These are phyloP conservation scores for Papilio polyxenes DNA, from an alignment of 1,140 invertebrate genomes.

Conservation along the genomic window DNA sequence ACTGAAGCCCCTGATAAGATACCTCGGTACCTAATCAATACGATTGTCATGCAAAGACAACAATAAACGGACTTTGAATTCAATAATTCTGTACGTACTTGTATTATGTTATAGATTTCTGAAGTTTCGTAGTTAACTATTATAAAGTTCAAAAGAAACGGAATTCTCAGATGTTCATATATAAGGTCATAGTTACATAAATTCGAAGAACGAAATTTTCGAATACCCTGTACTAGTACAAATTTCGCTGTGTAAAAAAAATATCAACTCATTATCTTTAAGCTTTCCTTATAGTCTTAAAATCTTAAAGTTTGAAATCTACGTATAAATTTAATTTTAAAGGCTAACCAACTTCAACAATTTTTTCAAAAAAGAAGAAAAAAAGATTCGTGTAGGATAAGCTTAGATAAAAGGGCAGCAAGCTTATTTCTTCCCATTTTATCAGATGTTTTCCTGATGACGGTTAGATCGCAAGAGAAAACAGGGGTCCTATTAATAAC, in stretches of 20 bases:
- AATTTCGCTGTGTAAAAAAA: too few relatives aligned
- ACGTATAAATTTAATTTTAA: neutral
- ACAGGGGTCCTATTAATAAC: constrained; percentile 52
- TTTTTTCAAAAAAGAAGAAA: neutral
- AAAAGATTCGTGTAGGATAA: neutral
- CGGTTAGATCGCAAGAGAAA: constrained; percentile 31
- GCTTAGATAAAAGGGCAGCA: neutral
- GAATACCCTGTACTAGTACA: too few relatives aligned
- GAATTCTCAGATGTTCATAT: too few relatives aligned
- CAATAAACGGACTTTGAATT: neutral
- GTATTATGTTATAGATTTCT: neutral
- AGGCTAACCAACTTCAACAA: neutral
- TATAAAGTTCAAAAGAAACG: too few relatives aligned
- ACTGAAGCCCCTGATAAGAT: constrained; percentile 6
- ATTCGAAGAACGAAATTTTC: too few relatives aligned
- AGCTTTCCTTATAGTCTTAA: too few relatives aligned
- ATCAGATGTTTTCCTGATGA: constrained; percentile 1
- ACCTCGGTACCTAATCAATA: constrained; percentile 5
- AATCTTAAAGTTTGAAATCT: too few relatives aligned
- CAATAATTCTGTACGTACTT: neutral
- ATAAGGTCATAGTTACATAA: too few relatives aligned
- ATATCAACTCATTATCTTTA: too few relatives aligned
- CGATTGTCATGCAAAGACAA: neutral
- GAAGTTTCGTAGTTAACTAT: neutral
- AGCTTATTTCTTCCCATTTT: neutral